Percentiles rank a stretch among this genome's conserved stretches.
Conservation (phyloP, 1,140 invertebrate genomes). For the Palaemon carinicauda region DNA sequence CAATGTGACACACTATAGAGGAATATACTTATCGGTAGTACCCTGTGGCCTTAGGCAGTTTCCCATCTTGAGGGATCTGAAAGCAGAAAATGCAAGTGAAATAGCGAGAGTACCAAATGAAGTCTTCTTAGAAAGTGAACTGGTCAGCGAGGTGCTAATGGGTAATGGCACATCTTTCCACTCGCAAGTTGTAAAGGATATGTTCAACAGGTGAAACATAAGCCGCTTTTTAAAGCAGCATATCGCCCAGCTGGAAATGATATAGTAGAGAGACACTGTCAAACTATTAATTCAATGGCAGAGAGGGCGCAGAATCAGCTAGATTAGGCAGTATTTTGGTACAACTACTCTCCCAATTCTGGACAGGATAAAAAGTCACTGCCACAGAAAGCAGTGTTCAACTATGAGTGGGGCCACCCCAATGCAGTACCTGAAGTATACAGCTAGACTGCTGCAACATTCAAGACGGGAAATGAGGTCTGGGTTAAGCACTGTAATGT, state of each 20-base stretch:
- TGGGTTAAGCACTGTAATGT: neutral
- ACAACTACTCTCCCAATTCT: neutral
- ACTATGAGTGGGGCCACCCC: neutral
- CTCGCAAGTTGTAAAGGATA: neutral
- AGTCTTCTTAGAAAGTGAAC: neutral
- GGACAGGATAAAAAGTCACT: neutral
- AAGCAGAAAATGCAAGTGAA: no score
- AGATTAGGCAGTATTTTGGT: neutral
- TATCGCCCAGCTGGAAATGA: constrained; percentile 17
- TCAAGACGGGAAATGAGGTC: neutral
- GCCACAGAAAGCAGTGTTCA: neutral
- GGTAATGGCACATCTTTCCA: neutral
- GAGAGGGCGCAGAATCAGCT: neutral
- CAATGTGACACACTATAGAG: neutral
- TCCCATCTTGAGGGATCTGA: neutral
- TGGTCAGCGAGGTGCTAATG: neutral
- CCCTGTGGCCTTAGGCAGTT: neutral
- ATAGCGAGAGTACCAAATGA: neutral
- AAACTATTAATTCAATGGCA: constrained; percentile 9
- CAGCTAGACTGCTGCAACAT: neutral
- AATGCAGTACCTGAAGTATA: neutral
- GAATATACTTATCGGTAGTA: neutral
- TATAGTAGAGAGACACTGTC: constrained; percentile 11
- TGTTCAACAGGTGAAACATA: constrained; percentile 15
- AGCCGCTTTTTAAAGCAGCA: constrained; percentile 8